phyloP scores from a whole-genome alignment of 2,113 vertebrate genomes.

The Columba janthina region DNA sequence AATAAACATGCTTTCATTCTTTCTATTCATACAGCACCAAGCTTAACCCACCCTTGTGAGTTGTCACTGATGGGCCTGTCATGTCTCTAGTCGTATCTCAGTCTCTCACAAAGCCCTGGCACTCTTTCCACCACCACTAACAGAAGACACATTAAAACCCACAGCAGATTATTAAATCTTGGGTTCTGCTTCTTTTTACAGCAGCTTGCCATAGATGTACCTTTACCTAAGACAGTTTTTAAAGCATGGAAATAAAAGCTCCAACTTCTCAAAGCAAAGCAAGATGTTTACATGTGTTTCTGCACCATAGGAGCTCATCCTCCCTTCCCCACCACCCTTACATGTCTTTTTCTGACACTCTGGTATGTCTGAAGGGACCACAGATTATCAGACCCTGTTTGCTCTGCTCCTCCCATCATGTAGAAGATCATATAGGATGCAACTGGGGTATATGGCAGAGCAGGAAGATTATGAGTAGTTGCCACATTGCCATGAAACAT shows the following conservation, averaged over 20 bases:
- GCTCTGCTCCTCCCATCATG: background rate
- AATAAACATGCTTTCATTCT: background rate
- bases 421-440: background rate
- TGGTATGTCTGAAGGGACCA: background rate
- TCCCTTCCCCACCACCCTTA: background rate
- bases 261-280: background rate
- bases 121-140: background rate
- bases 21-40: background rate
- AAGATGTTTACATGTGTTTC: background rate
- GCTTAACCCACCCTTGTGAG: background rate
- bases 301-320: background rate
- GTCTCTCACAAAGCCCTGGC: background rate
- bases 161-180: background rate
- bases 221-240: background rate
- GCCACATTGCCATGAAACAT: slow-evolving; percentile 1
- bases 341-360: background rate
- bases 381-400: background rate
- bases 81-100: background rate
- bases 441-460: background rate
- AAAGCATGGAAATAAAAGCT: background rate
- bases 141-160: background rate
- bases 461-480: background rate
- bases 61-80: background rate
- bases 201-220: background rate
- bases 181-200: background rate